These are phyloP conservation scores for Probaryconus sp. DNA, from an alignment of 1,140 invertebrate genomes.

Conservation along the genomic window DNA sequence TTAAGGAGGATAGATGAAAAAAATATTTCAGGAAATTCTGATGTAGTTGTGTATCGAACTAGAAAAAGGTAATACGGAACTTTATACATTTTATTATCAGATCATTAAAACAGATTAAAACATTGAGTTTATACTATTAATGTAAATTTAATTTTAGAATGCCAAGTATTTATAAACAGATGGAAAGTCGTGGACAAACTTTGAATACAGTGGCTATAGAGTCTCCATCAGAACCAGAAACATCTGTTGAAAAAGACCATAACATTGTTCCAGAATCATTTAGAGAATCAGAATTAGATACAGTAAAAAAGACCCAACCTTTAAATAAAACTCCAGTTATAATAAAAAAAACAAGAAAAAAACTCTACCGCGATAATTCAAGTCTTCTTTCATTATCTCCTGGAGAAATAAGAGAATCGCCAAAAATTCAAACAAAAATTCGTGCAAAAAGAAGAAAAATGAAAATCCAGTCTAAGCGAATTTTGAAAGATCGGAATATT, in stretches of 20 bases:
- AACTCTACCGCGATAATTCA: constrained; percentile 63
- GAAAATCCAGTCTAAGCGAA: no score
- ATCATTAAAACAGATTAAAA: constrained; percentile 5
- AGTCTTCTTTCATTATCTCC: constrained; percentile 65
- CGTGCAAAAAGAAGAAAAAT: constrained; percentile 6
- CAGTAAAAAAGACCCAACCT: constrained; percentile 4
- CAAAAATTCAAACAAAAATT: neutral
- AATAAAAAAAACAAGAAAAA: constrained; percentile 42
- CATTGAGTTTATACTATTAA: neutral
- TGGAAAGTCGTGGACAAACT: constrained; percentile 25
- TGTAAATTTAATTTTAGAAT: constrained; percentile 40
- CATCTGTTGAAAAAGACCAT: constrained; percentile 3
- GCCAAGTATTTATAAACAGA: constrained; percentile 43
- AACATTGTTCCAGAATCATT: constrained; percentile 55
- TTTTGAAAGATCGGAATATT: no score
- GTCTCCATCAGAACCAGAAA: constrained; percentile 56
- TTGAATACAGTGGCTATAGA: constrained; percentile 40
- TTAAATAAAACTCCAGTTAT: neutral
- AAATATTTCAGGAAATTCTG: no score
- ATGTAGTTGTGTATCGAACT: constrained; percentile 22
- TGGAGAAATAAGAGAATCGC: no score
- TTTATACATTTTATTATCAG: neutral
- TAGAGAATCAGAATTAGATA: constrained; percentile 37
- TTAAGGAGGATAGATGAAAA: no score
- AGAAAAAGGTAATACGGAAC: constrained; percentile 26